Evolutionary conservation across 1,140 invertebrate genomes (phyloP).

Genomic region (Drosophila fuyamai): DNA sequence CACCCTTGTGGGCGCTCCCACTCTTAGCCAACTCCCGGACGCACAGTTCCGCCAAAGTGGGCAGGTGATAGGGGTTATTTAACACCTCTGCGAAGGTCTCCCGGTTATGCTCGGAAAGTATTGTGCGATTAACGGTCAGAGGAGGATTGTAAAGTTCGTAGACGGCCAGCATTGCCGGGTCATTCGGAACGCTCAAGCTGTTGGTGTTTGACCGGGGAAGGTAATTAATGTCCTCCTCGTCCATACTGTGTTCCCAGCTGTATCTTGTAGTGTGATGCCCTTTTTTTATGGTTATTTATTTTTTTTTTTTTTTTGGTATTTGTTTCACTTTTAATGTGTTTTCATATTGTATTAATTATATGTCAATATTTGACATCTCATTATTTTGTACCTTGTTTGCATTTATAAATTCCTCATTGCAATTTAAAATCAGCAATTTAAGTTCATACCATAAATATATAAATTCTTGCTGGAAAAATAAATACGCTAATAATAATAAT

Average conservation of each 20-base stretch:
- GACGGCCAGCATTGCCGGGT: conserved; percentile 27
- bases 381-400: too few species aligned
- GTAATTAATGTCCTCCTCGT: conserved; percentile 42
- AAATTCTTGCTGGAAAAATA: too few species aligned
- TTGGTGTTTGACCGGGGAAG: conserved; percentile 41
- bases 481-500: too few species aligned
- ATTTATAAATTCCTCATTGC: too few species aligned
- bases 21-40: conserved; percentile 51
- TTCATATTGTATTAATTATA: not conserved
- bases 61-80: conserved; percentile 51
- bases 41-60: conserved; percentile 59
- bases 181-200: conserved; percentile 65
- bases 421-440: too few species aligned
- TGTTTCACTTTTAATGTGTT: conserved; percentile 1
- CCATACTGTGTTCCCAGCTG: conserved; percentile 29
- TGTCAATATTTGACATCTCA: too few species aligned
- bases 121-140: conserved; percentile 3
- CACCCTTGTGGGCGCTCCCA: conserved; percentile 20
- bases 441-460: too few species aligned
- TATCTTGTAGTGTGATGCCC: not conserved
- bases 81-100: conserved; percentile 56
- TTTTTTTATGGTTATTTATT: not conserved
- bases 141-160: conserved; percentile 62
- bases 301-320: conserved; percentile 8
- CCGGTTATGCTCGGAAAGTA: conserved; percentile 55